A percentile compares a stretch with the other conserved stretches of the same genome.
These are phyloP conservation scores for Psylliodes chrysocephalus DNA, from an alignment of 2,888 invertebrate species.

Conservation along the genomic window DNA sequence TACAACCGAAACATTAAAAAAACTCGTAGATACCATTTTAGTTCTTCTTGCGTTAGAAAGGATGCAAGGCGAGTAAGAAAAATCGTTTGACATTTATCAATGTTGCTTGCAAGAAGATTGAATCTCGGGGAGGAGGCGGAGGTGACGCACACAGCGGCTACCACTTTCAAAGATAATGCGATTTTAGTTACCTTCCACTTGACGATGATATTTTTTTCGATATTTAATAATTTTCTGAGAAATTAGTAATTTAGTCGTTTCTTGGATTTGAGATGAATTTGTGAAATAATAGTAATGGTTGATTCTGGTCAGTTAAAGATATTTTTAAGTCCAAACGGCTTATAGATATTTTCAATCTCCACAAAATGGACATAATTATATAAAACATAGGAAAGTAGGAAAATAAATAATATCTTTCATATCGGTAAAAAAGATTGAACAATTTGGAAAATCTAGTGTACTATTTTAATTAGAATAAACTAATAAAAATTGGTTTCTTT, in stretches of 20 bases:
- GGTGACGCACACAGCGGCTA: slow-evolving; percentile 39
- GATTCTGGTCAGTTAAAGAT: too few species aligned
- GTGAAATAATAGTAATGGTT: too few species aligned
- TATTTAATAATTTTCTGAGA: not conserved
- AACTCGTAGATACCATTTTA: slow-evolving; percentile 53
- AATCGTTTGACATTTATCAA: slow-evolving; percentile 68
- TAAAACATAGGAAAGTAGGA: too few species aligned
- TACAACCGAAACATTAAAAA: slow-evolving; percentile 52
- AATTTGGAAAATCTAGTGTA: too few species aligned
- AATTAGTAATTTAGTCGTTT: not conserved
- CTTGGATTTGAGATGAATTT: too few species aligned
- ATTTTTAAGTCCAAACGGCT: too few species aligned
- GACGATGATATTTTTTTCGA: slow-evolving; percentile 42
- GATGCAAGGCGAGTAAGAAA: slow-evolving; percentile 66
- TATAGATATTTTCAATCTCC: too few species aligned
- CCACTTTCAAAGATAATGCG: slow-evolving; percentile 56
- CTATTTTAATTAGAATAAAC: too few species aligned
- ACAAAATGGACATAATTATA: too few species aligned
- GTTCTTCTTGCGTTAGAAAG: slow-evolving; percentile 60
- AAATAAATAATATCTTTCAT: too few species aligned
- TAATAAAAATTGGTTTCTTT: too few species aligned
- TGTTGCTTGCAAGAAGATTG: slow-evolving; percentile 63
- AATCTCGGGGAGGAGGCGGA: slow-evolving; percentile 58
- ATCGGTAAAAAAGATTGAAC: too few species aligned
- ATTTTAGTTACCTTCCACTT: slow-evolving; percentile 64